These are phyloP conservation scores for Drosophila mulleri DNA, from an alignment of 2,888 invertebrate species.

Conservation along the genomic window DNA sequence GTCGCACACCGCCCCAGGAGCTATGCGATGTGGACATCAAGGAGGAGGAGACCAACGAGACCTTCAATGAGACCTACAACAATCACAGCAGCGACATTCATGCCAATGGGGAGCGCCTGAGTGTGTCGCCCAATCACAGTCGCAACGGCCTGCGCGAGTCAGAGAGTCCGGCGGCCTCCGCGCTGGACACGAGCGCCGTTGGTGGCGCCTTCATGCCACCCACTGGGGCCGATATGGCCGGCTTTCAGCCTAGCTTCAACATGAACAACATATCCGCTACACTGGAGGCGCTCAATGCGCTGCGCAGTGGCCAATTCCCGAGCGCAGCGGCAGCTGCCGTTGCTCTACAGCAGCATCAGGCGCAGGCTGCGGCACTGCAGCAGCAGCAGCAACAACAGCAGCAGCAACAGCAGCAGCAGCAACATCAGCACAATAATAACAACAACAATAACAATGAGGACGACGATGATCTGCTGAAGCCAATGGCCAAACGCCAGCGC, in stretches of 20 bases:
- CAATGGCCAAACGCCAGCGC: constrained; percentile 76
- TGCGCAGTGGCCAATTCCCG: constrained; percentile 83
- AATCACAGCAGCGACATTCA: constrained; percentile 71
- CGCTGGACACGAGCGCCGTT: constrained; percentile 55
- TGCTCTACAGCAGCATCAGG: constrained; percentile 81
- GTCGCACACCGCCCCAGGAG: constrained; percentile 84
- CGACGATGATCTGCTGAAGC: constrained; percentile 69
- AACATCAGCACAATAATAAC: constrained; percentile 59
- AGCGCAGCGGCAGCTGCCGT: constrained; percentile 82
- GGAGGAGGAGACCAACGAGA: constrained; percentile 83
- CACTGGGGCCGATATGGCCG: constrained; percentile 76
- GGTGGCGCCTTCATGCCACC: constrained; percentile 63
- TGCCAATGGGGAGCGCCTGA: constrained; percentile 72
- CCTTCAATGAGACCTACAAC: constrained; percentile 81
- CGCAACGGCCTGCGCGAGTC: constrained; percentile 69
- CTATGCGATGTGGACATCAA: constrained; percentile 84
- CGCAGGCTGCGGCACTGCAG: constrained; percentile 71
- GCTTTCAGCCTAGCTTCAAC: constrained; percentile 82
- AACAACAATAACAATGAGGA: constrained; percentile 67
- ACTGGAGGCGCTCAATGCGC: constrained; percentile 83
- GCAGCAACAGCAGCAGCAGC: constrained; percentile 58
- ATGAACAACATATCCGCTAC: constrained; percentile 85
- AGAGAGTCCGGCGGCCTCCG: constrained; percentile 63
- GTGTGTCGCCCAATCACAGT: constrained; percentile 73
- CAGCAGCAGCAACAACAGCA: constrained; percentile 70